Base-by-base conservation (phyloP, 1,140 invertebrate genomes). In the Cotesia chilonis region DNA sequence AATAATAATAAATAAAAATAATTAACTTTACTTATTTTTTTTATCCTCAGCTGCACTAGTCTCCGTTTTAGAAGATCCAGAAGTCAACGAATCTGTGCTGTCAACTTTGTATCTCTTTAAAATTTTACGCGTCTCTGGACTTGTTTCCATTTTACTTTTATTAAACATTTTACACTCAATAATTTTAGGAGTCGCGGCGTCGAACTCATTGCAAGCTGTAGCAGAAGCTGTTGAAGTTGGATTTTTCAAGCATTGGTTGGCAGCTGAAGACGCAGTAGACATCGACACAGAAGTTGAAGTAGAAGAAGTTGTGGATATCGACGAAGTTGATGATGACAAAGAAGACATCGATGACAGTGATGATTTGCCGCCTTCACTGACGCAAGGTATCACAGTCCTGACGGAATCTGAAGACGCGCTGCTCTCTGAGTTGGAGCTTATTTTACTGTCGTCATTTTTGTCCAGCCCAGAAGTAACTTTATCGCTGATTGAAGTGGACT, bases 101-200 rank as follows among this genome's bases (percentile, higher is more conserved):
- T 82, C 79, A n/a, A 47, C 35, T 35, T 81, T 82, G 14, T 81
- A 74, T 68, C 76, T 78, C 59, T 82, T 81, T 10, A 73, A 70
- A 38, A 76, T 47, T 61, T 81, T 82, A 36, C 71, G 75, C 37
- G 70, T 52, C 5, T 82, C 81, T 2, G 66, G 17, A 28, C 77
- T 77, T 61, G 35, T 17, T 14, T 81, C 80, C 4, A 47, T 57
- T 66, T 68, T 74, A 36, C 70, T 67, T 41, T 80, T 72, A 2
- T 68, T 73, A n/a, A 74, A 71, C 3, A 69, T 12, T 47, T 76
- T 76, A 12, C 38, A 36, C 1, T 76, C 75, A 51, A 61, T 35
- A 10, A 67, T 63, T n/a, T 71, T 55, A 41, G 52, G 10, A 41
- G 55, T 51, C 60, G 59, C 10, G 52, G 72, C 65, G 14, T 37